Base-by-base conservation (phyloP, 2,888 invertebrate genomes). In the Timandra comae region DNA sequence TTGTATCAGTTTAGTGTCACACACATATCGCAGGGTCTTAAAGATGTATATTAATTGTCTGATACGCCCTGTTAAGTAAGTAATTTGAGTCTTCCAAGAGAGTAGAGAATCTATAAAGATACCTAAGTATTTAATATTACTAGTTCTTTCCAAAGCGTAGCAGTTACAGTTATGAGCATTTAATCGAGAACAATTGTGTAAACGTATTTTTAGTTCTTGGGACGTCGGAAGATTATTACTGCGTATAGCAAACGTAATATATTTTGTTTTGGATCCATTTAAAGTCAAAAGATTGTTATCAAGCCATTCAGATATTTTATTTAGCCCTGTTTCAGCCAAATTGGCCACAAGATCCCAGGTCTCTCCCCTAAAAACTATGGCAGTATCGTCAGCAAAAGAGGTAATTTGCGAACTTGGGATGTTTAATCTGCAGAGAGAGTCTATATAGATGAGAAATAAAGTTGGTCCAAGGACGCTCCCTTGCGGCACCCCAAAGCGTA, bases 241-340 rank as follows among this genome's bases (percentile, higher is more conserved):
- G n/a, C 20, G 22, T 13, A 32, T 38, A 21, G 24, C 37, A 13
- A 35, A 39, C n/a, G 16, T 24, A n/a, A 27, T 12, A 11, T 27
- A 32, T 24, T 44, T 44, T 9, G 45, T 43, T 33, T 46, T 46
- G 6, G 19, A 8, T 7, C 16, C 12, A 16, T 46, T 46, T 23
- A 45, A 7, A 7, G 41, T 43, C 4, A 39, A 19, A 19, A 26
- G 20, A 22, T 36, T 35, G 7, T 27, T 8, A 10, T 12, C n/a
- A 19, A 40, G 27, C 43, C 41, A 38, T 9, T 28, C 8, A 25
- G 19, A 26, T n/a, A 37, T 30, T 13, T 9, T 10, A 24, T 39
- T 27, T 10, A 39, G 26, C 11, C 37, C 42, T 7, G 10, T 9
- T 19, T 41, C 30, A 13, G 36, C 41, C 2, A 16, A 9, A 16